Evolutionary conservation across 2,888 invertebrate genomes (phyloP).

Genomic region (Furcula furcula): DNA sequence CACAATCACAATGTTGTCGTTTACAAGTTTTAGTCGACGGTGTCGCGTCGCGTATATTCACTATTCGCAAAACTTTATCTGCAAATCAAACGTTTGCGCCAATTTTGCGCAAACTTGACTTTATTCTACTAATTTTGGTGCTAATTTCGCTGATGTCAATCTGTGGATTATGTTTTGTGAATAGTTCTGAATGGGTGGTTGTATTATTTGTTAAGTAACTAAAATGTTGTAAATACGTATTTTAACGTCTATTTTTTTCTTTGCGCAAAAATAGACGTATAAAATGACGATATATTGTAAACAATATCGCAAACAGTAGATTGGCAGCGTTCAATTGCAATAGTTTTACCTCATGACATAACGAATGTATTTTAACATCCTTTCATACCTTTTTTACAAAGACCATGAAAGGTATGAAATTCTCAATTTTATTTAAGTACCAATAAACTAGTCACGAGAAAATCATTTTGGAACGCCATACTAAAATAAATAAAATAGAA

Average conservation of each 20-base stretch:
- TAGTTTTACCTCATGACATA: conserved; percentile 42
- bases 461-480: conserved; percentile 45
- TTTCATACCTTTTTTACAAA: conserved; percentile 56
- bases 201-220: conserved; percentile 17
- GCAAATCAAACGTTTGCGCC: no score
- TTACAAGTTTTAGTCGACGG: conserved; percentile 35
- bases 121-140: background rate
- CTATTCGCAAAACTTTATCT: no score
- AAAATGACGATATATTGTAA: conserved; percentile 2
- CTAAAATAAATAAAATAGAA: conserved; percentile 30
- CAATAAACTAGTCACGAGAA: conserved; percentile 59
- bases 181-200: conserved; percentile 4
- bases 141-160: background rate
- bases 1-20: conserved; percentile 30
- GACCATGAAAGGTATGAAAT: conserved; percentile 38
- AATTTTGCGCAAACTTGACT: no score
- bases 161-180: background rate
- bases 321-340: conserved; percentile 14
- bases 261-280: conserved; percentile 1
- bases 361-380: conserved; percentile 31
- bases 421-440: conserved; percentile 38
- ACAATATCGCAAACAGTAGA: conserved; percentile 12
- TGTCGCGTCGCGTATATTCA: no score
- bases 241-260: conserved; percentile 6
- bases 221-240: background rate